Evolutionary conservation across 1,140 invertebrate species (phyloP), one percentile per base, ranked within the genome.

Genomic region (Batillaria attramentaria): DNA sequence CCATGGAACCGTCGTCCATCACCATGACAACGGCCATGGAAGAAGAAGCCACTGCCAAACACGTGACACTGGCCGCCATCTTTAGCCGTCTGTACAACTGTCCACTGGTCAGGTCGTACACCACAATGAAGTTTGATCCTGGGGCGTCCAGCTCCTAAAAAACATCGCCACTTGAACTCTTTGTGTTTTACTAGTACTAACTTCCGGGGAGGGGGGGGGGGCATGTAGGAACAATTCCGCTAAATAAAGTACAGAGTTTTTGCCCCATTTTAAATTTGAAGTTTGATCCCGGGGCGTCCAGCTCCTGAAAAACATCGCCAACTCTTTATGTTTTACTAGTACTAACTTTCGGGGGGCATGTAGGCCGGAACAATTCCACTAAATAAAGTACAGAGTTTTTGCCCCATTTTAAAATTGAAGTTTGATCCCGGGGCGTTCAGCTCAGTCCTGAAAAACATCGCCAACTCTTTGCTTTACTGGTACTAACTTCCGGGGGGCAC

Each of bases 61-160:
- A 93, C 1, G 95, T 95, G 8, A 95, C 95, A 89, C 95, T 95
- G 78, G 94, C 94, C 60, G 93, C 94, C 0, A 95, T 95, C 90
- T 97, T 97, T 95, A 95, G 96, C 91, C 96, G 96, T 90, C 96
- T 96, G 91, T 97, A 97, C 81, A 97, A 88, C 2, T 95, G 97
- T n/a, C 96, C 96, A 83, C 95, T 96, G 91, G 96, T 95, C n/a
- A 97, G 92, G 91, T 97, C 96, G 89, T 97, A 97, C 39, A 97
- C 95, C 54, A 96, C 95, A 74, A 97, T 95, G 91, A 96, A 97
- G 91, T 96, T 97, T 1, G 95, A 95, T 41, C 94, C 93, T 0
- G 94, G 93, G 86, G 96, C 95, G 85, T 96, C 95, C 35, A 96
- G 92, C 91, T 97, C 95, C 90, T 96, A 92, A 41, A 35, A 78